Percentiles rank a stretch among this genome's conserved stretches.
These are phyloP conservation scores for Mycteria americana DNA, from an alignment of 2,797 vertebrate genomes.

Conservation along the genomic window DNA sequence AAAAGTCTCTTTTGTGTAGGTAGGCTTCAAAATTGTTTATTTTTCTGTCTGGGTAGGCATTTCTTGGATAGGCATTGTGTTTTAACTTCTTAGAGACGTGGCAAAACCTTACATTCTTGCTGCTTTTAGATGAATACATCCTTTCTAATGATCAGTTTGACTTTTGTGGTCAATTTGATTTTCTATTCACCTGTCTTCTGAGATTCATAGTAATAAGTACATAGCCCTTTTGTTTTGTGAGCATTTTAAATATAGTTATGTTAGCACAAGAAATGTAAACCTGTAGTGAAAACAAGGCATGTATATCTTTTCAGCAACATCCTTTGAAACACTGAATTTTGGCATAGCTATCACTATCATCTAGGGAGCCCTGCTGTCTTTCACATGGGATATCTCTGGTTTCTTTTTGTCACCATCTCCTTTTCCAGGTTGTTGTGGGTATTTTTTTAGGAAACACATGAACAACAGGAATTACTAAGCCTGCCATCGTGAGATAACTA, in stretches of 20 bases:
- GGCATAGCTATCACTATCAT: too few relatives aligned
- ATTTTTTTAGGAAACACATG: neutral
- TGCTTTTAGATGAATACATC: neutral
- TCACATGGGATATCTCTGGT: neutral
- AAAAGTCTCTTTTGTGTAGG: neutral
- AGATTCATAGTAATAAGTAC: neutral
- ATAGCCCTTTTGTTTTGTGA: neutral
- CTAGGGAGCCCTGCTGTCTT: neutral
- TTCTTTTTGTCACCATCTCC: neutral
- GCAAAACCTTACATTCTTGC: neutral
- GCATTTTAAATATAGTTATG: neutral
- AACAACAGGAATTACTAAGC: neutral
- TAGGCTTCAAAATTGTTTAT: neutral
- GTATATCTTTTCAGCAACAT: neutral
- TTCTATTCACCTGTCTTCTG: neutral
- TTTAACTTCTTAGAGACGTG: neutral
- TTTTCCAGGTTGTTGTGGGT: neutral
- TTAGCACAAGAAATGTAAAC: neutral
- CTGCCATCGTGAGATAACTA: neutral
- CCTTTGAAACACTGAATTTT: neutral
- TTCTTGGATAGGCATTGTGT: neutral
- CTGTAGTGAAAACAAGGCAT: neutral
- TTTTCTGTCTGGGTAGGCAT: neutral
- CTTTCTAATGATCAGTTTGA: neutral
- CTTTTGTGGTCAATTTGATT: neutral